Evolutionary conservation across 2,888 invertebrate species (phyloP).

Genomic region (Trichacis sp.): DNA sequence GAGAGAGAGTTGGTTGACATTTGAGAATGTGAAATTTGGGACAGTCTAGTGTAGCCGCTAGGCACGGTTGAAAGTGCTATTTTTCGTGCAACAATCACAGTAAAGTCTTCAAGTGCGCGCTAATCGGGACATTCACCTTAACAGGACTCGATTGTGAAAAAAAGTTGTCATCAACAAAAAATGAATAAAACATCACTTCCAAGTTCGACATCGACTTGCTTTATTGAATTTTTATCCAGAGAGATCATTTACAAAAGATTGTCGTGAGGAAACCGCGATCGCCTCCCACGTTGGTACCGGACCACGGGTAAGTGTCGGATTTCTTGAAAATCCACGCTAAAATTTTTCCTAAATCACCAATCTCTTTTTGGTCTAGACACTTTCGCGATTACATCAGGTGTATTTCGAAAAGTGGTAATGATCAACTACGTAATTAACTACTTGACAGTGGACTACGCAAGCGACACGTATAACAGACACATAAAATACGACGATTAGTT

Average conservation of each 20-base stretch:
- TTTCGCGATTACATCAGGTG: constrained; percentile 21
- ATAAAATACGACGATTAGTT: constrained; percentile 28
- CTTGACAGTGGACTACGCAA: constrained; percentile 11
- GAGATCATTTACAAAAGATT: constrained; percentile 19
- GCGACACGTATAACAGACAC: constrained; percentile 37
- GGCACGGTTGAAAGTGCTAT: no score
- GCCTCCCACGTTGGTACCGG: constrained; percentile 22
- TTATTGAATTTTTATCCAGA: constrained; percentile 14
- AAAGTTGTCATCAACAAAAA: no score
- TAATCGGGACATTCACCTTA: no score
- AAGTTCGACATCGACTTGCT: constrained; percentile 10
- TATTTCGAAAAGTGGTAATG: constrained; percentile 10
- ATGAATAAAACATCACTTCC: background rate
- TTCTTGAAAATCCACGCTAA: constrained; percentile 17
- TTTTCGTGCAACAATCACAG: no score
- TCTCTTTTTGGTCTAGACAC: constrained; percentile 16
- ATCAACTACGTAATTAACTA: constrained; percentile 7
- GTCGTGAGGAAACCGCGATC: constrained; percentile 23
- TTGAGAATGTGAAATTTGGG: no score
- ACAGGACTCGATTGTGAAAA: no score
- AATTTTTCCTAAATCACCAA: constrained; percentile 1
- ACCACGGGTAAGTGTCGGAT: constrained; percentile 26
- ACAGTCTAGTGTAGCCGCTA: no score
- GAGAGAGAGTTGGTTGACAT: no score
- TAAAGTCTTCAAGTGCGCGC: no score